A percentile compares a stretch with the other conserved stretches of the same genome.
Conservation (phyloP, 1,140 invertebrate genomes). For the Listronotus oregonensis region DNA sequence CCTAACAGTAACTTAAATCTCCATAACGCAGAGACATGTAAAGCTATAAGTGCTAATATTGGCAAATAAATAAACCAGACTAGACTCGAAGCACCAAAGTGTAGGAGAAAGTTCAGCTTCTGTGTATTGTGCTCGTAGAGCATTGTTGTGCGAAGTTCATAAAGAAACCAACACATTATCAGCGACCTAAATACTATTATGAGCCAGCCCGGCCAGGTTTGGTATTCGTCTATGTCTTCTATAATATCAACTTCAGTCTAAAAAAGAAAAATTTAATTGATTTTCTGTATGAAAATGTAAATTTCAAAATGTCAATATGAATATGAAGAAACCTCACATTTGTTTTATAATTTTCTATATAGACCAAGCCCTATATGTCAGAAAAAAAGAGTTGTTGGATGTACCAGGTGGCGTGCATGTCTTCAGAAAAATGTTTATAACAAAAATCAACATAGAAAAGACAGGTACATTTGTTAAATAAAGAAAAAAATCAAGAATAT, state of each 20-base stretch:
- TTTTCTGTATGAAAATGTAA: background rate
- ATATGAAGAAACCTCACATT: no score
- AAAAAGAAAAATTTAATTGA: conserved; percentile 46
- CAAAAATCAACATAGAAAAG: no score
- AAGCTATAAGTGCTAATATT: conserved; percentile 88
- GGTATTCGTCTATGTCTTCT: conserved; percentile 95
- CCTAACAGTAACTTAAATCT: conserved; percentile 92
- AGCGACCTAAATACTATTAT: conserved; percentile 83
- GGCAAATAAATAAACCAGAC: conserved; percentile 99
- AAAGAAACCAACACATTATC: conserved; percentile 95
- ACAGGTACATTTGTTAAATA: no score
- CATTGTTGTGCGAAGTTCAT: conserved; percentile 91
- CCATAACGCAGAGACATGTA: conserved; percentile 93
- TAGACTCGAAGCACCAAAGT: conserved; percentile 94
- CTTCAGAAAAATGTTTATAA: no score
- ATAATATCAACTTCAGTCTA: conserved; percentile 95
- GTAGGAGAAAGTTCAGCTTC: conserved; percentile 90
- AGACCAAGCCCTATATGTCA: no score
- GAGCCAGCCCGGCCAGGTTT: conserved; percentile 95
- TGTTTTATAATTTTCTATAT: no score
- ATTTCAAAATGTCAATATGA: no score
- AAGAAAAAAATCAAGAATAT: no score
- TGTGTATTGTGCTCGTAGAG: conserved; percentile 88
- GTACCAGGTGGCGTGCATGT: no score
- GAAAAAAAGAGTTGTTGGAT: no score